A percentile compares a stretch with the other conserved stretches of the same genome.
Evolutionary conservation across 2,797 vertebrate species (phyloP).

Genomic region (Hydrophis major): DNA sequence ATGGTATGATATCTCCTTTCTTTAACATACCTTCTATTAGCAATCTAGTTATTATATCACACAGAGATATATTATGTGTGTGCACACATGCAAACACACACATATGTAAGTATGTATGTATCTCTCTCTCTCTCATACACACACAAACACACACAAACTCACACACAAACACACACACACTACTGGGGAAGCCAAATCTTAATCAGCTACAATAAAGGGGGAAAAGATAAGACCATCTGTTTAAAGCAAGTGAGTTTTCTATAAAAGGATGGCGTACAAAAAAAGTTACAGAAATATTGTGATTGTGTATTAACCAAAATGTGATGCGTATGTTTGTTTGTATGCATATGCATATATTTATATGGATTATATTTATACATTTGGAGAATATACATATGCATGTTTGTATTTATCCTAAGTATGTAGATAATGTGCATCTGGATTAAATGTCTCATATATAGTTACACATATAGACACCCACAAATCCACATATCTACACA

Average conservation of each 20-base stretch:
- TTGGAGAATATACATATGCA: constrained; percentile 28
- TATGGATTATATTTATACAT: constrained; percentile 20
- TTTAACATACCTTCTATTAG: not conserved
- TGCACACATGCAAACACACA: not conserved
- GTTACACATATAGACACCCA: not conserved
- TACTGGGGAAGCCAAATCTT: constrained; percentile 73
- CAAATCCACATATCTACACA: not conserved
- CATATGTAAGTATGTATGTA: not conserved
- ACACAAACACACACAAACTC: not conserved
- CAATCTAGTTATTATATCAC: constrained; percentile 14
- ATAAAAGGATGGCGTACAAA: constrained; percentile 66
- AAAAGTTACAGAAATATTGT: constrained; percentile 59
- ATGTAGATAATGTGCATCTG: constrained; percentile 32
- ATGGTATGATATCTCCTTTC: constrained; percentile 57
- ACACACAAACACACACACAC: constrained; percentile 8
- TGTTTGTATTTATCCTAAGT: constrained; percentile 35
- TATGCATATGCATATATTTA: constrained; percentile 23
- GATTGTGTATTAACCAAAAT: constrained; percentile 41
- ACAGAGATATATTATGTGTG: constrained; percentile 7
- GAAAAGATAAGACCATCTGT: constrained; percentile 63
- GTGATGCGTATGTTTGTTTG: constrained; percentile 20
- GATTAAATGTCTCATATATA: constrained; percentile 7
- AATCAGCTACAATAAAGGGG: constrained; percentile 72
- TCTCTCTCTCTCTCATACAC: not conserved
- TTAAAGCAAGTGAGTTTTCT: constrained; percentile 67